Evolutionary conservation across 2,888 invertebrate species (phyloP), one percentile per base, ranked within the genome.

Genomic region (Bombylius discolor): DNA sequence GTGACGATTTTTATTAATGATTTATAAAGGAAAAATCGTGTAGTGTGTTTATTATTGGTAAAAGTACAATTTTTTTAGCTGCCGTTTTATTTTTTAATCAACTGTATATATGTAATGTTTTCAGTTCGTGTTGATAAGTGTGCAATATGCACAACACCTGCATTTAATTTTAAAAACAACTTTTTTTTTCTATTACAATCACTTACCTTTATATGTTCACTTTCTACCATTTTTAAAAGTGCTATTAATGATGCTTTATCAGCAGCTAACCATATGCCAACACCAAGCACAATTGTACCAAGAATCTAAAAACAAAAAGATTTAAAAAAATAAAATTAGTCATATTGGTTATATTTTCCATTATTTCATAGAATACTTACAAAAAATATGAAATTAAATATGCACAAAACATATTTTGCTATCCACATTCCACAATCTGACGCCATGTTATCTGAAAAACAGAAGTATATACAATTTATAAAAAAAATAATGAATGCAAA

Each of bases 361-460:
- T 44, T 12, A 9, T 9, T n/a, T 13, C 12, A 3, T 13, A 44
- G 44, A 12, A 12, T 8, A 84, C 84, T 84, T 77, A 84, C 84
- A 68, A 84, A 84, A 73, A 85, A 82, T 61, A 83, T 70, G 67
- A 85, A 84, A 73, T 85, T 85, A 75, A 85, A 83, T 68, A 83
- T 76, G 73, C 84, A 85, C 59, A 85, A 75, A 63, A 84, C 77
- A 74, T 84, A 85, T 75, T 85, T 85, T 67, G 82, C 82, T 70
- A 82, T 75, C 71, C 79, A 81, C 59, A 82, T 78, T 62, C 79
- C 79, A 65, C 81, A 81, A 69, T 81, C 80, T 54, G 71, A 70
- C 59, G 72, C 70, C 77, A 77, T 77, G 63, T 68, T 70, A 9
- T 33, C 57, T 57, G 53, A 12, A 57, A 57, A 33, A 31, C 23